Evolutionary conservation across 64 coral and sea anemone species (phyloP), one percentile per base, ranked within the genome.

Genomic region (Pocillopora verrucosa): DNA sequence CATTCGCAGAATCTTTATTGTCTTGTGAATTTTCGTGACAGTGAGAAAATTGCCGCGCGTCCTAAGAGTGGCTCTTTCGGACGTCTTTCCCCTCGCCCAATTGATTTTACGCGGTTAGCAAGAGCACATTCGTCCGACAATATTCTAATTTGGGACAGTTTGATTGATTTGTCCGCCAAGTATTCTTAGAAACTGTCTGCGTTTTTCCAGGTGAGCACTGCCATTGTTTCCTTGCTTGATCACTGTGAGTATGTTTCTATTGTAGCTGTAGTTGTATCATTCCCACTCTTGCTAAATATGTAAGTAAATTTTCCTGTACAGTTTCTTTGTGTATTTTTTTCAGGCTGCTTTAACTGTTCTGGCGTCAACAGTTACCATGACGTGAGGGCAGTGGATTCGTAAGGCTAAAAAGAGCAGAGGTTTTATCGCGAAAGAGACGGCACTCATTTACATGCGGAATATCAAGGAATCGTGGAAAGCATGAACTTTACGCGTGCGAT

Each of bases 1-100:
- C 82, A 85, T 85, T 85, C 37, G 56, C 37, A 56, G 64, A 85
- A 85, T 37, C n/a, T 70, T n/a, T 70, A 72, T 85, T 65, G 34
- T 36, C 1, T 65, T 11, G 36, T 35, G 37, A 85, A 70, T 85
- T 62, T 85, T 72, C 82, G 82, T 85, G 82, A 85, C 63, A 19
- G 63, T 22, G 2, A 85, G 37, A 85, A 37, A 25, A 25, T 70
- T 70, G 22, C 67, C 67, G 67, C 67, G 67, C 20, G 67, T 24
- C 22, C 4, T 25, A 24, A 70, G 20, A 20, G 67, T 4, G 22
- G 20, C 11, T 11, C n/a, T 11, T 70, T n/a, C 22, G 10, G 67
- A 70, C 20, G 22, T 70, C 67, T n/a, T n/a, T 70, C 10, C 25
- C n/a, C n/a, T 9, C 22, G n/a, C 67, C n/a, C 11, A 24, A 70